Conservation (phyloP, 2,113 vertebrate species). For the Alexandromys fortis region DNA sequence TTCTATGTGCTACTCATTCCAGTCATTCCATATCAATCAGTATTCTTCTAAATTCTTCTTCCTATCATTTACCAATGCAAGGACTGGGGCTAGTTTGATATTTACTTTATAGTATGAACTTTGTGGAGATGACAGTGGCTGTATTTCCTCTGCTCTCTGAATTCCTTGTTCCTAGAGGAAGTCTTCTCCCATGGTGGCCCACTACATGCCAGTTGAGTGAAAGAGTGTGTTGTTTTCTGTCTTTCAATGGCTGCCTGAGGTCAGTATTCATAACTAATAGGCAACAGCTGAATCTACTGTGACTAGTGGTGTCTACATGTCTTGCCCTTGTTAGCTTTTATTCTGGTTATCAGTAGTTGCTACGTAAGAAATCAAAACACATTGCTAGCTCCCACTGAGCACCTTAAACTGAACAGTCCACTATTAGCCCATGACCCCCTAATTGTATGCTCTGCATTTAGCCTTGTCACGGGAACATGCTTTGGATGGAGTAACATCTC, state of each 20-base stretch:
- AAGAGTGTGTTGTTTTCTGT: background rate
- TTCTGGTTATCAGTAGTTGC: background rate
- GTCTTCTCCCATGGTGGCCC: no score
- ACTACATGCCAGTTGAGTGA: background rate
- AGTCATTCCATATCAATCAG: background rate
- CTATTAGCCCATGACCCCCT: background rate
- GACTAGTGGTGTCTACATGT: background rate
- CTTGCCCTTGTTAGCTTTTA: background rate
- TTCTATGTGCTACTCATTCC: background rate
- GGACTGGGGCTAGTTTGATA: background rate
- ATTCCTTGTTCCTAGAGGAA: background rate
- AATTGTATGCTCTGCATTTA: background rate
- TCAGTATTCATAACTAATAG: background rate
- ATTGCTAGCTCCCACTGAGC: background rate
- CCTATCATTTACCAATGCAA: background rate
- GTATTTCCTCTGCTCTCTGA: background rate
- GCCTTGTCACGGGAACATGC: background rate
- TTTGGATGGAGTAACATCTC: slow-evolving; percentile 2
- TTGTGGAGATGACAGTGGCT: background rate
- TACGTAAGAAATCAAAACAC: background rate
- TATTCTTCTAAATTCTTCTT: background rate
- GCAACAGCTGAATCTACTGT: background rate
- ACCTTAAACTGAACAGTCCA: background rate
- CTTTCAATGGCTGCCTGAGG: background rate
- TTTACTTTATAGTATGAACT: no score